Conservation (phyloP, 2,797 vertebrate genomes). For the Coluber constrictor region DNA sequence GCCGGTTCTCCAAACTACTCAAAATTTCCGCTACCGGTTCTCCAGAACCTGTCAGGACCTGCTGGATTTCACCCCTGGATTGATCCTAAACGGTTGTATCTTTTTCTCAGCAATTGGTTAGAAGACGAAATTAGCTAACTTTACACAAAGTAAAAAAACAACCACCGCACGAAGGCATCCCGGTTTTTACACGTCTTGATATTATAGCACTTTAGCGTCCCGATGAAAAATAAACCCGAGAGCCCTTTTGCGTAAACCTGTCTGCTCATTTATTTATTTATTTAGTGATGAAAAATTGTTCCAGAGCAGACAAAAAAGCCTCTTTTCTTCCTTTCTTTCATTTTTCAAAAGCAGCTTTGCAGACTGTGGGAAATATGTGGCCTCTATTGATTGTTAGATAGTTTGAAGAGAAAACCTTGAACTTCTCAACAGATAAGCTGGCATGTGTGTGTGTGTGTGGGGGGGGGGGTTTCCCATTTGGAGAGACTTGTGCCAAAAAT, state of each 20-base stretch:
- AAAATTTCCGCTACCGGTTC: too few species aligned
- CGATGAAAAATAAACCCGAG: neutral
- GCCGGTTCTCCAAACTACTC: too few species aligned
- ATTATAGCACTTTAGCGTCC: too few species aligned
- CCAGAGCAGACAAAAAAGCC: constrained; percentile 59
- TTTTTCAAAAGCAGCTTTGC: constrained; percentile 58
- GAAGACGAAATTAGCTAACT: neutral
- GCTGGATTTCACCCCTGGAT: too few species aligned
- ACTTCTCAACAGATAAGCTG: constrained; percentile 70
- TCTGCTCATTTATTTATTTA: neutral
- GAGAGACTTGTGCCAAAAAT: constrained; percentile 36
- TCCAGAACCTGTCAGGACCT: too few species aligned
- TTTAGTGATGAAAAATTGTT: neutral
- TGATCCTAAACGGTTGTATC: neutral
- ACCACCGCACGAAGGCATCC: neutral
- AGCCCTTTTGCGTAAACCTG: neutral
- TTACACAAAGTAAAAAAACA: neutral
- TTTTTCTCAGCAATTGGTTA: neutral
- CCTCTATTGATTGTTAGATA: constrained; percentile 76
- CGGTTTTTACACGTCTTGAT: neutral
- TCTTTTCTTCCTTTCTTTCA: neutral
- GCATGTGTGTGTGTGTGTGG: neutral
- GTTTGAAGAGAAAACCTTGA: constrained; percentile 70
- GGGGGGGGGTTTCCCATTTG: neutral
- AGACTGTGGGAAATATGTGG: constrained; percentile 73